Evolutionary conservation across 2,113 vertebrate species (phyloP).

Genomic region (Montifringilla adamsi): DNA sequence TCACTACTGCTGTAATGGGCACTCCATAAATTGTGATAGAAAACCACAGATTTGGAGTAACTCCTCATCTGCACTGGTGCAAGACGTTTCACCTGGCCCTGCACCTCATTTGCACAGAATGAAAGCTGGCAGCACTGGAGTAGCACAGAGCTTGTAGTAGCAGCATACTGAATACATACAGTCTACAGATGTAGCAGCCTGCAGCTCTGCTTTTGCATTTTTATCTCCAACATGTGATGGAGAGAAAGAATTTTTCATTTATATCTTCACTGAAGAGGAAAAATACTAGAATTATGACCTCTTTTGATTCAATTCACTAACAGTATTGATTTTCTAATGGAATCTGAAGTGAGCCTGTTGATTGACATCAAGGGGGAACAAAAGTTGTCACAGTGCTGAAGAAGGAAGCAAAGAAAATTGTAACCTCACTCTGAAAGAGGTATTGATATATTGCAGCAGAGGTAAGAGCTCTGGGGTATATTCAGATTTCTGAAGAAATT

Average conservation of each 20-base stretch:
- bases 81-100: neutral
- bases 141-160: neutral
- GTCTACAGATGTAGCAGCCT: neutral
- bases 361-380: slow-evolving; percentile 14
- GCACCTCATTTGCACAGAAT: neutral
- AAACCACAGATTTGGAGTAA: neutral
- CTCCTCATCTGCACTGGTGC: neutral
- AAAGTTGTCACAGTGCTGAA: slow-evolving; percentile 18
- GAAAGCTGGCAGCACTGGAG: neutral
- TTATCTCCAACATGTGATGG: neutral
- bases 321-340: slow-evolving; percentile 63
- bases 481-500: neutral
- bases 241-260: slow-evolving; percentile 34
- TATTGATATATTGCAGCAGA: neutral
- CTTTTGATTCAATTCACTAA: slow-evolving; percentile 55
- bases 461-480: neutral
- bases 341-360: slow-evolving; percentile 51
- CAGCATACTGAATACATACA: neutral
- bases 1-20: neutral
- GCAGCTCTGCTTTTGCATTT: neutral
- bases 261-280: slow-evolving; percentile 27
- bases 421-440: neutral
- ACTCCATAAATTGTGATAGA: neutral
- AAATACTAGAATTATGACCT: slow-evolving; percentile 34
- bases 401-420: slow-evolving; percentile 3